These are phyloP conservation scores for Drosophila pallidifrons DNA, from an alignment of 1,140 invertebrate genomes.

Conservation along the genomic window DNA sequence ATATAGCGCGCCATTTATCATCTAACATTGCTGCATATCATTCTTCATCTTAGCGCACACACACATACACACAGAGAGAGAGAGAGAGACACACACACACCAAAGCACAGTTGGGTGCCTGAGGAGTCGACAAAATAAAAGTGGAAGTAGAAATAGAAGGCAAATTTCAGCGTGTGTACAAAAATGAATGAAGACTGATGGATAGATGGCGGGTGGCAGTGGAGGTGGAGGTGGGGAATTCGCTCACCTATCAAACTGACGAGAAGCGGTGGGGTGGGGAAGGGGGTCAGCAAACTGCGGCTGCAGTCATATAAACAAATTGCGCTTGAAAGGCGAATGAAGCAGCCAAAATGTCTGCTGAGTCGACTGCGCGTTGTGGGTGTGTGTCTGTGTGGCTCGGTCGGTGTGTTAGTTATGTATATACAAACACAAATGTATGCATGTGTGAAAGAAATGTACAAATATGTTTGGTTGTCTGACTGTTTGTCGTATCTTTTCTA, in stretches of 20 bases:
- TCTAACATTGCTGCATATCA: conserved; percentile 78
- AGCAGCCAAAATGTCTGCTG: conserved; percentile 78
- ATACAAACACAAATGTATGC: conserved; percentile 29
- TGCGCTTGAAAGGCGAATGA: conserved; percentile 33
- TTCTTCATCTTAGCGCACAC: conserved; percentile 69
- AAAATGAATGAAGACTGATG: conserved; percentile 47
- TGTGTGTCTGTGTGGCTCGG: conserved; percentile 4
- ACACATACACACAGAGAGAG: conserved; percentile 36
- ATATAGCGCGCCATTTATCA: conserved; percentile 81
- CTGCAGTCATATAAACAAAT: conserved; percentile 74
- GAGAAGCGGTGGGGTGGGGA: not conserved
- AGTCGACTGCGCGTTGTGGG: conserved; percentile 54
- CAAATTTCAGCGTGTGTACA: conserved; percentile 40
- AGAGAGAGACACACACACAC: conserved; percentile 25
- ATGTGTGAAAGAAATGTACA: conserved; percentile 79
- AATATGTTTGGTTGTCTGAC: conserved; percentile 68
- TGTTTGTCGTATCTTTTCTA: conserved; percentile 61
- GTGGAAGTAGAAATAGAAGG: conserved; percentile 45
- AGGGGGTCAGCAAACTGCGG: conserved; percentile 30
- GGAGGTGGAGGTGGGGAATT: conserved; percentile 39
- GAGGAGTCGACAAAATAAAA: conserved; percentile 48
- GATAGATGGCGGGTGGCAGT: conserved; percentile 15
- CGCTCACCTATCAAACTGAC: conserved; percentile 56
- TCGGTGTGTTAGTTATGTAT: conserved; percentile 32
- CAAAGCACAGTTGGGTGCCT: conserved; percentile 66